Conservation (phyloP, 2,888 invertebrate genomes). For the Prionchulus punctatus region DNA sequence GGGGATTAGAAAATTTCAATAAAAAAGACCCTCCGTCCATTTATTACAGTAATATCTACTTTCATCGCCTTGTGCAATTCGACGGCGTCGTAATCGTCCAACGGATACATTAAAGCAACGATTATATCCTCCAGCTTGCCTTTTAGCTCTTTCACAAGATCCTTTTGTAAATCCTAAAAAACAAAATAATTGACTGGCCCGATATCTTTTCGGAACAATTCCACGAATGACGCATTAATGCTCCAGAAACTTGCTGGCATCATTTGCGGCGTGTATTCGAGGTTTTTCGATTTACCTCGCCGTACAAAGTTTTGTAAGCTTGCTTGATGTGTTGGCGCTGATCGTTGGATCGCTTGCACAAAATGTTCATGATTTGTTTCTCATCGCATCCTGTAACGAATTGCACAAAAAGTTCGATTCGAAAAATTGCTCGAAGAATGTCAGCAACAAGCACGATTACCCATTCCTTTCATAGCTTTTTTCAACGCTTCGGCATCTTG, state of each 20-base stretch:
- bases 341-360: constrained; percentile 61
- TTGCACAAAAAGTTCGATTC: neutral
- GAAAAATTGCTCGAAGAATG: neutral
- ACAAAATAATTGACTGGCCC: neutral
- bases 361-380: constrained; percentile 33
- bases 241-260: too few relatives aligned
- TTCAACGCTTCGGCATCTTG: constrained; percentile 48
- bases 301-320: constrained; percentile 68
- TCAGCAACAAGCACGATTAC: constrained; percentile 12
- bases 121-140: constrained; percentile 27
- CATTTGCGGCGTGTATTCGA: neutral
- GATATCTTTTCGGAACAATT: neutral
- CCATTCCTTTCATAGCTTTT: constrained; percentile 76
- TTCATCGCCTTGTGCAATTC: constrained; percentile 35
- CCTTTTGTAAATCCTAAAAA: constrained; percentile 17
- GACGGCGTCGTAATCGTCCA: constrained; percentile 36
- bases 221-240: too few relatives aligned
- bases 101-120: constrained; percentile 28
- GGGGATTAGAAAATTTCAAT: too few relatives aligned
- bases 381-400: constrained; percentile 17
- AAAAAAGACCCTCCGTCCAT: too few relatives aligned
- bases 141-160: constrained; percentile 25
- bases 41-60: too few relatives aligned
- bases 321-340: constrained; percentile 63
- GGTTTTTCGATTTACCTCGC: constrained; percentile 49